Conservation (phyloP, 1,140 invertebrate species). For the Zaprionus ghesquierei region DNA sequence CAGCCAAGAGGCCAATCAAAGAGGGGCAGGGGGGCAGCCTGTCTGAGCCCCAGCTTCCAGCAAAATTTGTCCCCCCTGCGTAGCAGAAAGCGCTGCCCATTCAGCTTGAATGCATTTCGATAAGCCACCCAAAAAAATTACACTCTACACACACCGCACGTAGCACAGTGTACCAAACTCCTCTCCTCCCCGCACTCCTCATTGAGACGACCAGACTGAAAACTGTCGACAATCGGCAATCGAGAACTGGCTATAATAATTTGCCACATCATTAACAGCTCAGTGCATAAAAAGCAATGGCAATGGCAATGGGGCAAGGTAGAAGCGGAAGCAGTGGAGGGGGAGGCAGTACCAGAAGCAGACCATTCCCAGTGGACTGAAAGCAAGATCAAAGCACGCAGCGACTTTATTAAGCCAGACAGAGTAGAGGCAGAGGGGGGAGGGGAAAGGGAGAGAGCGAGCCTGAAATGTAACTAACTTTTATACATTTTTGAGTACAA, state of each 20-base stretch:
- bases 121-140: conserved; percentile 33
- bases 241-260: conserved; percentile 75
- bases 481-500: conserved; percentile 58
- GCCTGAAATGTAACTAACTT: conserved; percentile 21
- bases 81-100: conserved; percentile 60
- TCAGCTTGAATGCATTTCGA: conserved; percentile 71
- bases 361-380: conserved; percentile 15
- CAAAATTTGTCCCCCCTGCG: neutral
- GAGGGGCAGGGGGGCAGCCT: conserved; percentile 8
- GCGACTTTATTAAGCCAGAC: conserved; percentile 46
- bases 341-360: neutral
- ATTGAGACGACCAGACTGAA: neutral
- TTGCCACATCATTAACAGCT: conserved; percentile 80
- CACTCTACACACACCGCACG: neutral
- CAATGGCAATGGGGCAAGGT: neutral
- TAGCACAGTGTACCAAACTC: neutral
- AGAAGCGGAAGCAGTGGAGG: neutral
- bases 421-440: neutral
- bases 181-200: no score
- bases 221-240: conserved; percentile 47
- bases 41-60: neutral
- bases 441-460: neutral
- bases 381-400: conserved; percentile 61
- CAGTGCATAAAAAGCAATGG: conserved; percentile 47
- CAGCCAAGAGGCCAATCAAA: conserved; percentile 52